phyloP scores from a whole-genome alignment of 2,113 vertebrate genomes.

The Deroptyus accipitrinus region DNA sequence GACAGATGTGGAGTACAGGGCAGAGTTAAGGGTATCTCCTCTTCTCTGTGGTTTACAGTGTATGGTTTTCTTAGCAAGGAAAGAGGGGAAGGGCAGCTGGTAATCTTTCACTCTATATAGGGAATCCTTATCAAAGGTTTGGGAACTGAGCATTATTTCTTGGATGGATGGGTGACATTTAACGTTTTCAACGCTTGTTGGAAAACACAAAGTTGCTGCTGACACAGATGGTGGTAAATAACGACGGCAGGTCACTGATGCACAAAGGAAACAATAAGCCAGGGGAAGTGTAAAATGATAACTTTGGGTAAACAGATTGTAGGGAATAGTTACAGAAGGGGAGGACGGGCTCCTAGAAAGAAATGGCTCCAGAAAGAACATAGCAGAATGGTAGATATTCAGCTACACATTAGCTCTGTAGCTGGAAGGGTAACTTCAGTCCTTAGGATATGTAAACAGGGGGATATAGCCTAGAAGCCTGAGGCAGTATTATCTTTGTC shows the following conservation, averaged over 20 bases:
- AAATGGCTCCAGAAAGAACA: neutral
- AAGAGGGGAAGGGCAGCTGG: neutral
- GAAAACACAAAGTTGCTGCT: neutral
- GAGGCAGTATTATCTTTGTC: neutral
- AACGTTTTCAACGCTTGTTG: neutral
- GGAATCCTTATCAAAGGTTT: neutral
- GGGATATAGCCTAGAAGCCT: neutral
- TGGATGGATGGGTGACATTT: neutral
- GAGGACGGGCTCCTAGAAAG: neutral
- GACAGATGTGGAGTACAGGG: neutral
- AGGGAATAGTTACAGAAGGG: neutral
- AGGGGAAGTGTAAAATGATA: neutral
- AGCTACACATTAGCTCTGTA: neutral
- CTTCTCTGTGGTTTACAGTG: neutral
- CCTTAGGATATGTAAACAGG: neutral
- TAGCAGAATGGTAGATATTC: neutral
- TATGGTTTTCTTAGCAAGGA: neutral
- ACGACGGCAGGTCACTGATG: rapidly evolving
- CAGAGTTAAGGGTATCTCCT: neutral
- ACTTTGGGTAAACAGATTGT: neutral
- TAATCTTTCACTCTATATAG: neutral
- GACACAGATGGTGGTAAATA: neutral
- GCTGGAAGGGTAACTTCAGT: neutral
- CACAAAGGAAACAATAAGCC: neutral
- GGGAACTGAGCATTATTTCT: neutral